Evolutionary conservation across 2,113 vertebrate species (phyloP).

Genomic region (Forbesichthys papilliferus): DNA sequence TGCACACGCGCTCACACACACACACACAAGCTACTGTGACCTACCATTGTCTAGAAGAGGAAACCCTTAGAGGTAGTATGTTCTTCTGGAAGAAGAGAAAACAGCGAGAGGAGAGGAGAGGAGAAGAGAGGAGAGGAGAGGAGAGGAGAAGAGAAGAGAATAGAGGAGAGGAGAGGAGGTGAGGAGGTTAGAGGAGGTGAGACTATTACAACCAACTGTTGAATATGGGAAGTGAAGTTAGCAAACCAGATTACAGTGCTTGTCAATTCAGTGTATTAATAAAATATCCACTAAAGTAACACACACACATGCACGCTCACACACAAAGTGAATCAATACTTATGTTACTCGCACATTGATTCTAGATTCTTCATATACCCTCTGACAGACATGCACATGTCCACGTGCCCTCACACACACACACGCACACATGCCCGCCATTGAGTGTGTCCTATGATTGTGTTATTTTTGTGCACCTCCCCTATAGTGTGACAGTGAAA

Average conservation of each 20-base stretch:
- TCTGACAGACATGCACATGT: neutral
- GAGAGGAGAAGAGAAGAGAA: too few relatives aligned
- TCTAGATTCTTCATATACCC: neutral
- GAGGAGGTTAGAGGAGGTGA: too few relatives aligned
- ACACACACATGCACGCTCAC: too few relatives aligned
- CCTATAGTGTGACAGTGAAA: slow-evolving; percentile 21
- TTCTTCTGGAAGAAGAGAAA: slow-evolving; percentile 39
- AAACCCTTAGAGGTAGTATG: slow-evolving; percentile 44
- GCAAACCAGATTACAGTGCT: too few relatives aligned
- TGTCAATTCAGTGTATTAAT: too few relatives aligned
- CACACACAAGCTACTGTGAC: slow-evolving; percentile 21
- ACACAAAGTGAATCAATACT: too few relatives aligned
- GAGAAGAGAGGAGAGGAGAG: slow-evolving; percentile 11
- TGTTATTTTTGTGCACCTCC: slow-evolving; percentile 37
- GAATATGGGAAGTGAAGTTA: too few relatives aligned
- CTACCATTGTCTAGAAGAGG: slow-evolving; percentile 63
- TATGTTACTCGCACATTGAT: too few relatives aligned
- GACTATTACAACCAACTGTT: neutral
- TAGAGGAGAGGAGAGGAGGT: slow-evolving; percentile 24
- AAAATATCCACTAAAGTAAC: neutral
- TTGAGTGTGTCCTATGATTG: neutral
- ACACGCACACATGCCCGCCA: neutral
- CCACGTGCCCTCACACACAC: neutral
- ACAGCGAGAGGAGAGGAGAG: slow-evolving; percentile 33
- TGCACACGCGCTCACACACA: neutral